Evolutionary conservation across 2,888 invertebrate species (phyloP), one percentile per base, ranked within the genome.

Genomic region (Drosophila ezoana): DNA sequence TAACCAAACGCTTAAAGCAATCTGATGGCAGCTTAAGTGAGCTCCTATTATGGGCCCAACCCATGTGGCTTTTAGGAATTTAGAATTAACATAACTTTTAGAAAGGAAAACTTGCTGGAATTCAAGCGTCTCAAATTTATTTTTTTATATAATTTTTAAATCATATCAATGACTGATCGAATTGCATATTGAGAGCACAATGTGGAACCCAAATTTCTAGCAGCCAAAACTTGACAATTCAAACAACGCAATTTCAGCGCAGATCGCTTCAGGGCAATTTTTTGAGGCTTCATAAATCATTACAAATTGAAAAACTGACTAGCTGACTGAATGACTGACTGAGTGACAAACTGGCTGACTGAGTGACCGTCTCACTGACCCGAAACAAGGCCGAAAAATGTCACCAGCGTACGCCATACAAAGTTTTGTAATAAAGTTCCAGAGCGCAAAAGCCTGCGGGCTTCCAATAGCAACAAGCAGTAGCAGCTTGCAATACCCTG

Each of bases 251-350:
- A 74, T 58, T 78, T 74, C 38, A 41, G 23, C 33, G 16, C 41
- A 14, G 28, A 66, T 45, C 33, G 61, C 53, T 47, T 43, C 16
- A 13, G 49, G 49, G 58, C 44, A 11, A 23, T 18, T 14, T 37
- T 18, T 40, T 40, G 28, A 53, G 16, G 10, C 58, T 53, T 47
- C 87, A 81, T 87, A 78, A 81, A 84, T 87, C 82, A 81, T 85
- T 59, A 56, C 32, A 61, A 62, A 63, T 53, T 59, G 64, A 65
- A 54, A 62, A 69, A 64, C 58, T 60, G 37, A 1, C 57, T 48
- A 47, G 35, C 28, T 20, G 63, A 60, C 54, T 52, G 40, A 3
- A 48, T 37, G 18, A 18, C 3, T 18, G 18, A 18, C 18, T 3
- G 18, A 32, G 13, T 18, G 67, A 43, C 38, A 44, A 38, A 76